phyloP scores from a whole-genome alignment of 2,888 invertebrate species.

The Mesorhabditis spiculigera region DNA sequence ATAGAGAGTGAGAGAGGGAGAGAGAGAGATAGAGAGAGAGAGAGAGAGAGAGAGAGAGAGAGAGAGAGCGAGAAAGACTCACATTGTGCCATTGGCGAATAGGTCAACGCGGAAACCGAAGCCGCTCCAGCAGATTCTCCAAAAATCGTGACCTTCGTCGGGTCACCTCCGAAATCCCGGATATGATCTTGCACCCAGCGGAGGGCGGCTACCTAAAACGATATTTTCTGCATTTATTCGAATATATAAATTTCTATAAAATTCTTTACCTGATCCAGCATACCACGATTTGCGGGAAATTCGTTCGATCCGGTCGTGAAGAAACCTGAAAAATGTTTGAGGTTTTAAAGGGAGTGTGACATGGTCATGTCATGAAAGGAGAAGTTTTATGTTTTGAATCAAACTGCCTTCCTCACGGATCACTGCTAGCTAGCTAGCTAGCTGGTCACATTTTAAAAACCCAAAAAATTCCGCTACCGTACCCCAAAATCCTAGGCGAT shows the following conservation, averaged over 20 bases:
- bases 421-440: not conserved
- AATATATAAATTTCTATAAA: not conserved
- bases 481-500: not conserved
- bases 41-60: not conserved
- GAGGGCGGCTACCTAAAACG: not conserved
- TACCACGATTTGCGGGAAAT: not conserved
- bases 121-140: slow-evolving; percentile 3
- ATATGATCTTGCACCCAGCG: not conserved
- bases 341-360: not conserved
- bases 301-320: not conserved
- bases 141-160: not conserved
- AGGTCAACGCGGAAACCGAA: not conserved
- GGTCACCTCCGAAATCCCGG: not conserved
- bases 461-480: not conserved
- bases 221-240: not conserved
- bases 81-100: not conserved
- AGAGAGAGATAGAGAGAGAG: not conserved
- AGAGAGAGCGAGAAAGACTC: not conserved
- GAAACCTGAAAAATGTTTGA: not conserved
- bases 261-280: not conserved
- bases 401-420: not conserved
- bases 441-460: no score
- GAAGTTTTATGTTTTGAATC: not conserved
- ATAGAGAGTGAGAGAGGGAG: not conserved
- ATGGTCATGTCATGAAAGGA: not conserved